Percentiles rank a stretch among this genome's conserved stretches.
Conservation (phyloP, 2,888 invertebrate species). For the Rhagophthalmus giganteus region DNA sequence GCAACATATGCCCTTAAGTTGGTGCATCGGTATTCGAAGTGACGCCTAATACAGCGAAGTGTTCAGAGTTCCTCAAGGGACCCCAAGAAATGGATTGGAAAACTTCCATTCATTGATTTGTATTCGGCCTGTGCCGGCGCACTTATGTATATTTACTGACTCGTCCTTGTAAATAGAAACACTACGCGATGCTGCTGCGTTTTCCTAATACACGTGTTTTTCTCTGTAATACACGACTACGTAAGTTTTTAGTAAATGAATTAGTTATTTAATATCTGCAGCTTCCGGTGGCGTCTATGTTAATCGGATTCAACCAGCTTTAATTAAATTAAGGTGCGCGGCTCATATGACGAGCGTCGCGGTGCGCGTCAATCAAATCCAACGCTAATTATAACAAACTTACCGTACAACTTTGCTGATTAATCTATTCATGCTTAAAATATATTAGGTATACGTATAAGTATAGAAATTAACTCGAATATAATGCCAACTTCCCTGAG, state of each 20-base stretch:
- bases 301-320: conserved; percentile 29
- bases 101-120: conserved; percentile 57
- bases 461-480: conserved; percentile 25
- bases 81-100: conserved; percentile 55
- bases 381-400: conserved; percentile 38
- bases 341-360: conserved; percentile 31
- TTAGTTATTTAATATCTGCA: conserved; percentile 20
- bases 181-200: conserved; percentile 20
- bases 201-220: conserved; percentile 17
- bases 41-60: conserved; percentile 35
- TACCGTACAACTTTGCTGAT: conserved; percentile 33
- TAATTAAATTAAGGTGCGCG: conserved; percentile 38
- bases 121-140: conserved; percentile 49
- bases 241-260: conserved; percentile 17
- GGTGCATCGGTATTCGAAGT: conserved; percentile 33
- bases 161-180: conserved; percentile 30
- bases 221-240: conserved; percentile 5
- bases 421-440: conserved; percentile 31
- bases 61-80: conserved; percentile 39
- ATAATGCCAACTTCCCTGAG: conserved; percentile 13
- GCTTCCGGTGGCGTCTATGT: conserved; percentile 22
- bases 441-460: conserved; percentile 29
- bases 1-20: conserved; percentile 17
- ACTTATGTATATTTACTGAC: conserved; percentile 48
- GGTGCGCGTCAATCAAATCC: conserved; percentile 36